Base-by-base conservation (phyloP, 2,797 vertebrate species). In the Oreortyx pictus region DNA sequence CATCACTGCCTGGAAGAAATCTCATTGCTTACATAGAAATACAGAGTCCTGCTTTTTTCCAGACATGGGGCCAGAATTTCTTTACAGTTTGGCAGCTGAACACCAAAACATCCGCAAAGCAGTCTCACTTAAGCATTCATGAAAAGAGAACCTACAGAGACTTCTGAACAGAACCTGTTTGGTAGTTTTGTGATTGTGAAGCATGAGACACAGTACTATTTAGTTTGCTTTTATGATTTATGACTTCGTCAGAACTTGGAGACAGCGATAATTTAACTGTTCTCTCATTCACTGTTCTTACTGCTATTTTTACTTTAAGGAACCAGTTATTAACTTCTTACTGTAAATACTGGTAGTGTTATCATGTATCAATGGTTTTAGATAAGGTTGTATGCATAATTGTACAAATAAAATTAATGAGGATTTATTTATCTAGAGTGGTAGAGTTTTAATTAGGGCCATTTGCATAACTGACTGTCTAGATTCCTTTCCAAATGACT, bases 391-490 rank as follows among this genome's bases (percentile, higher is more conserved):
- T 35, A 83, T 62, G 16, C 20, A 71, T 50, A 91, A 91, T 49
- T 86, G 52, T 57, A 52, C 13, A 37, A 35, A 90, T 81, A 59
- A 89, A 61, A 76, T 74, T 62, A 84, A 64, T 41, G 29, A 17
- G 15, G 15, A 90, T 83, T 76, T 87, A 80, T 84, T 92, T 81
- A 57, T 65, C 72, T 41, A 33, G 17, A 29, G 5, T 60, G 7
- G 9, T 60, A 7, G 22, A 70, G 27, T 43, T 91, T 92, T 90
- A 85, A 90, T 87, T 79, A 81, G 19, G n/a, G 6, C 1, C 4
- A 85, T 83, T 90, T 82, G 5, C 31, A 62, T 50, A 81, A 29
- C n/a, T 49, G 27, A 68, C 50, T 31, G 29, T 80, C 68, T 60
- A 76, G 62, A 87, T 50, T 88, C 16, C 4, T 81, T 67, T 85